Base-by-base conservation (phyloP, 2,113 vertebrate genomes). In the Brachionichthys hirsutus region DNA sequence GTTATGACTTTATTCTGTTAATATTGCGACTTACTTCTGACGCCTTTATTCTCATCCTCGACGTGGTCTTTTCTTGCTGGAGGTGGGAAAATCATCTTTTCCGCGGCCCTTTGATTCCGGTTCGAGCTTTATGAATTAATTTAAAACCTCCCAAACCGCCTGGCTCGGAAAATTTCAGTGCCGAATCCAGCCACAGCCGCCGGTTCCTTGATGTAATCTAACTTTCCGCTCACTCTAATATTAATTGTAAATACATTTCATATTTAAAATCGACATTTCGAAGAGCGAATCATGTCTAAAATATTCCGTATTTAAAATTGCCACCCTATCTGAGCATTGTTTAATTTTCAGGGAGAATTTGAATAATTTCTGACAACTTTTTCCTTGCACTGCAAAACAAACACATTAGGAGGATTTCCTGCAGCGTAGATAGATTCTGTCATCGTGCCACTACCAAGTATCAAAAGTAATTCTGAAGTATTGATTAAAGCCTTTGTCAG, bases 241-340 rank as follows among this genome's bases (percentile, higher is more conserved):
- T 77, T 80, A 67, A 71, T 73, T 85, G 80, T 88, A 85, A 36
- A 85, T 88, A 85, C 46, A 67, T 54, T 40, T 68, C 60, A 52
- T 84, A 86, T 86, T 86, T 86, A 85, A 85, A 75, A 47, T 13
- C 63, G 56, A 66, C 16, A 20, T 30, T 56, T 59, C 57, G 12
- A 64, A 53, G 34, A 42, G 12, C 5, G 30, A 67, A 22, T 66
- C 45, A 11, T 53, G 9, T 55, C 67, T 84, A 76, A 81, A 72
- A 71, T 79, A 54, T n/a, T n/a, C 42, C 66, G 69, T 81, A 88
- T 83, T 82, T 82, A 84, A 86, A 45, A 62, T 38, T 1, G 38
- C 49, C 2, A 51, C 52, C 60, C 41, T 20, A 51, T 48, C 62
- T 72, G 22, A 67, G 20, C 50, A 62, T 73, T 75, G 43, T 72